phyloP scores from a whole-genome alignment of 1,140 invertebrate genomes.

The Ips nitidus region DNA sequence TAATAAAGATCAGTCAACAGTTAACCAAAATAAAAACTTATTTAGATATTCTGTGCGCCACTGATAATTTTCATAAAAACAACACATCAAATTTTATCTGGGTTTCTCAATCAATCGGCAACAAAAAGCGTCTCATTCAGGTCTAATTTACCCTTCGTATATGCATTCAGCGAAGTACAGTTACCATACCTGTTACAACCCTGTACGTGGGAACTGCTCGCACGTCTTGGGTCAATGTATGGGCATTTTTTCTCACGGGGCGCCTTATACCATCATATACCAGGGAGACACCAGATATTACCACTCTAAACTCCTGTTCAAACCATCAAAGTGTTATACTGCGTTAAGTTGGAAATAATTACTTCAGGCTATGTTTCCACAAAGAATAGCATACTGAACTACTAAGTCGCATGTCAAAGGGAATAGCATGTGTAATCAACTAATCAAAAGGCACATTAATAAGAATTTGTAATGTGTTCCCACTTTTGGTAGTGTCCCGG shows the following conservation, averaged over 20 bases:
- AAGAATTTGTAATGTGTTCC: too few relatives aligned
- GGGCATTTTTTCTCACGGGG: constrained; percentile 30
- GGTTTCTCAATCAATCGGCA: neutral
- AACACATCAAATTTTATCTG: neutral
- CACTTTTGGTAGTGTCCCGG: neutral
- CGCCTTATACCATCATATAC: constrained; percentile 27
- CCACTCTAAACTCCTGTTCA: neutral
- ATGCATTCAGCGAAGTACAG: constrained; percentile 26
- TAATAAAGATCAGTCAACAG: too few relatives aligned
- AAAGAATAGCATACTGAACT: too few relatives aligned
- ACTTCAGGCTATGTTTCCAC: too few relatives aligned
- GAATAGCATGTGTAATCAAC: too few relatives aligned
- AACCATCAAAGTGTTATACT: too few relatives aligned
- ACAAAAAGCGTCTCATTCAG: constrained; percentile 33
- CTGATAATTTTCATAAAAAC: neutral
- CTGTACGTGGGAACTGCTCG: constrained; percentile 33
- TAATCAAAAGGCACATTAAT: too few relatives aligned
- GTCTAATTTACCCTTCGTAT: constrained; percentile 31
- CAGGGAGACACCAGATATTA: neutral
- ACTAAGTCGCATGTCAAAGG: too few relatives aligned
- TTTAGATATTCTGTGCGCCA: neutral
- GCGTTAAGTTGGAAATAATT: too few relatives aligned
- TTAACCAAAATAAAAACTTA: too few relatives aligned
- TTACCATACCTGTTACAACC: constrained; percentile 36
- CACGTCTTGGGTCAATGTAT: constrained; percentile 21